Base-by-base conservation (phyloP, 2,797 vertebrate species). In the Knipowitschia caucasica region DNA sequence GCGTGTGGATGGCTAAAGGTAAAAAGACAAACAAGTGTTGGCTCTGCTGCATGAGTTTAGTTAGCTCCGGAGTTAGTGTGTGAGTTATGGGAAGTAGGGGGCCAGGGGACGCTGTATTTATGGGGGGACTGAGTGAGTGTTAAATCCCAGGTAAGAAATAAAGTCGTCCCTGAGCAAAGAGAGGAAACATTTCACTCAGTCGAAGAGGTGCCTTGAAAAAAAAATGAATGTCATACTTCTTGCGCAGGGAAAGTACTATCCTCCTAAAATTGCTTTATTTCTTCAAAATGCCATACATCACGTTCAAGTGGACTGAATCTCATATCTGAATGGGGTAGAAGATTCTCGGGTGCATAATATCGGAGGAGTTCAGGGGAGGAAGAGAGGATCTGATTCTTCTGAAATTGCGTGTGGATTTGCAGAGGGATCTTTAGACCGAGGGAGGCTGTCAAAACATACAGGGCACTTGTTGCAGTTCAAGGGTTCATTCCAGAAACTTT, bases 131-230 rank as follows among this genome's bases (percentile, higher is more conserved):
- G 92, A 94, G 93, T 92, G 91, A 92, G 92, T 94, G 92, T 93
- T 94, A 96, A 95, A 94, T 98, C 95, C 94, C 95, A 92, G 91
- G 93, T 95, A 95, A 94, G 95, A 96, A 95, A 98, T 98, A 98
- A 98, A 98, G 93, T 95, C 89, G 92, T 97, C 94, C 94, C 92
- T 89, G 90, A 84, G 93, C 90, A 91, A 94, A 93, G 90, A 87
- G 90, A 92, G 92, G 92, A 97, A 98, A 97, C 96, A 96, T 98
- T 97, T 98, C 94, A 95, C 94, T 98, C 93, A 93, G 92, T 93
- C 93, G 92, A 94, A 89, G 94, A 92, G 91, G 92, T 94, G 92
- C 92, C 92, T 94, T 90, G 90, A 92, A 94, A 94, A 93, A 43
- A 94, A 93, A 93, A 93, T 89, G 78, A 92, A 92, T 92, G 88